Conservation (phyloP, 2,797 vertebrate genomes). For the Pseudotriccus pelzelni region DNA sequence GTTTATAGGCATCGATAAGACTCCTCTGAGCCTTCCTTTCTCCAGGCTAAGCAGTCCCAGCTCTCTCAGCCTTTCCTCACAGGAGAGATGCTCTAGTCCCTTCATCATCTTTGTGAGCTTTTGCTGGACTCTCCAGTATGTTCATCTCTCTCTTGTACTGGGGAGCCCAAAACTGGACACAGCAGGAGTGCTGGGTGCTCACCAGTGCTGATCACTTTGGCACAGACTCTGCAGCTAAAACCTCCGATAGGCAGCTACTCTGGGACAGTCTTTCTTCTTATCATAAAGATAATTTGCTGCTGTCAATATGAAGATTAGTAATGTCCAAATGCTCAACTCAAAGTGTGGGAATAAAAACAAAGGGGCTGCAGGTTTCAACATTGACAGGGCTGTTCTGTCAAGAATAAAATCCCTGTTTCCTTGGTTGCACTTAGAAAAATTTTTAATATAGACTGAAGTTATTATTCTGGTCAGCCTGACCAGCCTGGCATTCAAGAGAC, state of each 20-base stretch:
- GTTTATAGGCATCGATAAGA: background rate
- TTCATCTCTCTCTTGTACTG: background rate
- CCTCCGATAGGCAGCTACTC: background rate
- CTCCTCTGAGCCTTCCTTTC: background rate
- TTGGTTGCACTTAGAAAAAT: background rate
- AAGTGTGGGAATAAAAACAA: background rate
- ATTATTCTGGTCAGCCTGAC: background rate
- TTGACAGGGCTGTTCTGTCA: background rate
- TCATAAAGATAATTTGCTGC: background rate
- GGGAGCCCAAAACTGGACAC: background rate
- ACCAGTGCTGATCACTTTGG: background rate
- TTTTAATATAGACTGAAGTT: background rate
- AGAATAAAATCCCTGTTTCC: background rate
- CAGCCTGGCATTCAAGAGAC: background rate
- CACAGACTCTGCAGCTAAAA: background rate
- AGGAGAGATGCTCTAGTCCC: background rate
- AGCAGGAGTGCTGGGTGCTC: background rate
- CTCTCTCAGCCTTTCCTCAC: background rate
- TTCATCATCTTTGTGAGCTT: background rate
- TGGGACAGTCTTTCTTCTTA: background rate
- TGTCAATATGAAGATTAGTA: background rate
- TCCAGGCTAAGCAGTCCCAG: background rate
- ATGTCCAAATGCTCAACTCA: background rate
- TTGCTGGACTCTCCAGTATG: background rate
- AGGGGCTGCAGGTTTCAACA: background rate